Evolutionary conservation across 2,797 vertebrate genomes (phyloP), one percentile per base, ranked within the genome.

Genomic region (Spinus olivaceus): DNA sequence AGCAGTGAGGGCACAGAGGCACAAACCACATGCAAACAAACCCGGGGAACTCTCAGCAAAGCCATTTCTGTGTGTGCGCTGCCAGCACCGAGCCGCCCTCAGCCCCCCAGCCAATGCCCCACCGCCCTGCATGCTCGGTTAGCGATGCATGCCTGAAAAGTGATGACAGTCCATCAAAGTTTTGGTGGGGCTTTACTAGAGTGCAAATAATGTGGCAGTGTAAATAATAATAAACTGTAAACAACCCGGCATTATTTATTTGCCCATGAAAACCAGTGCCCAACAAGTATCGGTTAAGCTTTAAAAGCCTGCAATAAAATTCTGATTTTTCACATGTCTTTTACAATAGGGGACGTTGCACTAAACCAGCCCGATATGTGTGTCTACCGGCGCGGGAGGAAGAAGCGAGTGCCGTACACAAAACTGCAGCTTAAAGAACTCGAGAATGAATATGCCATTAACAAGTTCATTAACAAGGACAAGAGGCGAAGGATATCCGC

Each of bases 381-480:
- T 51, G 97, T 98, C 95, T 98, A 98, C 96, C 97, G 98, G 54
- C 98, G 98, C 12, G 98, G 98, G 85, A 98, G 98, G 84, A 99
- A 98, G 97, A 99, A 98, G 97, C 96, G 98, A 56, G 98, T 98
- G 74, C 98, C 98, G 20, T 98, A 98, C 61, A 98, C 98, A 81
- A 99, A 99, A 93, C 95, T 98, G 84, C 98, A 99, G 91, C 98
- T 98, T 94, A 98, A 98, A 98, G 99, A 99, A 98, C 99, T 99
- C 98, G 99, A 98, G 95, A 99, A 99, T 94, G 99, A 99, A 97
- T 98, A 98, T 97, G 98, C 98, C 97, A 95, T 98, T 97, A 98
- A 98, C 98, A 99, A 99, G 98, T 99, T 99, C 98, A 99, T 99
- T 98, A 99, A 99, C 98, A 99, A 99, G 98, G 99, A 99, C 98